These are phyloP conservation scores for Hirtodrosophila histrioides DNA, from an alignment of 2,888 invertebrate genomes.

Conservation along the genomic window DNA sequence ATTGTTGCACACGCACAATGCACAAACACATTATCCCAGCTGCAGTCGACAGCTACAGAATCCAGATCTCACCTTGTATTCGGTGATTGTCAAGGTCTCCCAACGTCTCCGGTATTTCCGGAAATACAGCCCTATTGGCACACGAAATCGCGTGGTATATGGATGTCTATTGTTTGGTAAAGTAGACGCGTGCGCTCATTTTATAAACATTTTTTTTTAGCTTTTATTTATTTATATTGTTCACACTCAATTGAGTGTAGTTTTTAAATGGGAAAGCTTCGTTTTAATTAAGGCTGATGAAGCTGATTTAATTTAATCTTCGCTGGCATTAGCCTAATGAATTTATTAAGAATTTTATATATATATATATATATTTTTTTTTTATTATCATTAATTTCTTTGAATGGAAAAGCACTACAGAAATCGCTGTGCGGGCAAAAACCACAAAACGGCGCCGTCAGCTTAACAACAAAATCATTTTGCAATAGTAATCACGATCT, in stretches of 20 bases:
- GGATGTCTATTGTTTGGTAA: slow-evolving; percentile 54
- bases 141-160: slow-evolving; percentile 50
- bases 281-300: slow-evolving; percentile 76
- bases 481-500: slow-evolving; percentile 9
- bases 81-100: slow-evolving; percentile 55
- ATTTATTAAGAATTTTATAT: slow-evolving; percentile 61
- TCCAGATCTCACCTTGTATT: slow-evolving; percentile 54
- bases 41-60: slow-evolving; percentile 9
- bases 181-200: slow-evolving; percentile 36
- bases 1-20: slow-evolving; percentile 48
- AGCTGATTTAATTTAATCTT: slow-evolving; percentile 78
- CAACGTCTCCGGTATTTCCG: slow-evolving; percentile 28
- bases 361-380: slow-evolving; percentile 3
- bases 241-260: slow-evolving; percentile 72
- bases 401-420: neutral
- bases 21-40: neutral
- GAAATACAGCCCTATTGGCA: slow-evolving; percentile 48
- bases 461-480: slow-evolving; percentile 5
- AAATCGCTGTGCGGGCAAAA: slow-evolving; percentile 19
- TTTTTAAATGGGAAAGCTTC: slow-evolving; percentile 74
- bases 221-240: slow-evolving; percentile 33
- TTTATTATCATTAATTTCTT: slow-evolving; percentile 32
- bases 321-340: slow-evolving; percentile 70
- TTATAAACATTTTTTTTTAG: slow-evolving; percentile 17
- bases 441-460: slow-evolving; percentile 8